These are phyloP conservation scores for Phalera bucephala DNA, from an alignment of 2,888 invertebrate species.

Conservation along the genomic window DNA sequence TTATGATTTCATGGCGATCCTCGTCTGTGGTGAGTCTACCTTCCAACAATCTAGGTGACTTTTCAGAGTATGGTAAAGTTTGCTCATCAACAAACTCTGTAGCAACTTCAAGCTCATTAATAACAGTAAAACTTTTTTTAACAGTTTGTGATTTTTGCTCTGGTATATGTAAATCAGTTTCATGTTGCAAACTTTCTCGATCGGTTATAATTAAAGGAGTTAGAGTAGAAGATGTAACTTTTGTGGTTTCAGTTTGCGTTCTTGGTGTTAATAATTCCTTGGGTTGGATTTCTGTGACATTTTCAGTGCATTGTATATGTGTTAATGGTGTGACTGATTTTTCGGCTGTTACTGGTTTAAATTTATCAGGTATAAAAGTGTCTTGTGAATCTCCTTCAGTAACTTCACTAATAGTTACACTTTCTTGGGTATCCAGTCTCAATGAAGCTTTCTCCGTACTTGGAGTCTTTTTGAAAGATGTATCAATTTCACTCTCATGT, in stretches of 20 bases:
- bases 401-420: slow-evolving; percentile 60
- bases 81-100: slow-evolving; percentile 63
- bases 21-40: slow-evolving; percentile 49
- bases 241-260: slow-evolving; percentile 44
- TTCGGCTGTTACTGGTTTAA: slow-evolving; percentile 51
- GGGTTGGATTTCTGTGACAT: slow-evolving; percentile 48
- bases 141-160: slow-evolving; percentile 52
- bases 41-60: slow-evolving; percentile 36
- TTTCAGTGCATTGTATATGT: slow-evolving; percentile 67
- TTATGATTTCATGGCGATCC: slow-evolving; percentile 40
- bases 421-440: slow-evolving; percentile 48
- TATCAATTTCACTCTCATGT: slow-evolving; percentile 55
- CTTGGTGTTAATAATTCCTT: slow-evolving; percentile 47
- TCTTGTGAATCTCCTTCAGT: slow-evolving; percentile 55
- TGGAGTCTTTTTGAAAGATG: slow-evolving; percentile 32
- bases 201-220: slow-evolving; percentile 65
- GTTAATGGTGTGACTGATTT: slow-evolving; percentile 53
- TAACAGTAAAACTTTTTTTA: slow-evolving; percentile 48
- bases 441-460: slow-evolving; percentile 46
- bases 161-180: slow-evolving; percentile 54
- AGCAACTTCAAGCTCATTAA: slow-evolving; percentile 56
- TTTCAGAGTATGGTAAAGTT: slow-evolving; percentile 41
- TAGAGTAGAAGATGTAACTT: slow-evolving; percentile 51
- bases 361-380: slow-evolving; percentile 37
- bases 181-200: slow-evolving; percentile 59